These are phyloP conservation scores for Drosophila aff. DNA, from an alignment of 1,140 invertebrate genomes.

Conservation along the genomic window DNA sequence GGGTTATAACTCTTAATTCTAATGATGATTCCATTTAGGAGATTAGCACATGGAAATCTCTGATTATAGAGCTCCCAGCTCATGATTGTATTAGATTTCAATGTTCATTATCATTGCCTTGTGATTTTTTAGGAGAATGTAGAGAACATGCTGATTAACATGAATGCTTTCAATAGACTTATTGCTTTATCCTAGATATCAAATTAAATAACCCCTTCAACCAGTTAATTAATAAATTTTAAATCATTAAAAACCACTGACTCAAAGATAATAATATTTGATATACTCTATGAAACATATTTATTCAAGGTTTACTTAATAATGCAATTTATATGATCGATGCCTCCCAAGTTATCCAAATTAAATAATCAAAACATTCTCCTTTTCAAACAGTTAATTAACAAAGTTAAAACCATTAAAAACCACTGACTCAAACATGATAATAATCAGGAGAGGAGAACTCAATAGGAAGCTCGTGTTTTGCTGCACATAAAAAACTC, in stretches of 20 bases:
- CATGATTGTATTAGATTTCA: neutral
- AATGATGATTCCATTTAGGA: neutral
- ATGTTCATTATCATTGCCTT: neutral
- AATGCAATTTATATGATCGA: no score
- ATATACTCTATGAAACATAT: neutral
- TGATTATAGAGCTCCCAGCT: neutral
- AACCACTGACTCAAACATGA: neutral
- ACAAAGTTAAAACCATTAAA: neutral
- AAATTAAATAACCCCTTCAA: neutral
- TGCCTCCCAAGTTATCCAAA: neutral
- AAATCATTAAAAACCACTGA: neutral
- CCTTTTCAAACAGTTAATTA: neutral
- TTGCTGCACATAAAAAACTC: slow-evolving; percentile 51
- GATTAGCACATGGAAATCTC: neutral
- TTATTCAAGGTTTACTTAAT: no score
- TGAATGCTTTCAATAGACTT: neutral
- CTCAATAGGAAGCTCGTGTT: slow-evolving; percentile 11
- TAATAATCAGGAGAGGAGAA: slow-evolving; percentile 1
- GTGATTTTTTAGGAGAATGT: neutral
- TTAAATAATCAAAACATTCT: neutral
- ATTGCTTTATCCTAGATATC: neutral
- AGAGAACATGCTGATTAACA: neutral
- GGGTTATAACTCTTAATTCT: neutral
- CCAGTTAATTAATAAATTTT: neutral
- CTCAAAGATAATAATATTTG: no score